Evolutionary conservation across 2,888 invertebrate genomes (phyloP), one percentile per base, ranked within the genome.

Genomic region (Agonum fuliginosum): DNA sequence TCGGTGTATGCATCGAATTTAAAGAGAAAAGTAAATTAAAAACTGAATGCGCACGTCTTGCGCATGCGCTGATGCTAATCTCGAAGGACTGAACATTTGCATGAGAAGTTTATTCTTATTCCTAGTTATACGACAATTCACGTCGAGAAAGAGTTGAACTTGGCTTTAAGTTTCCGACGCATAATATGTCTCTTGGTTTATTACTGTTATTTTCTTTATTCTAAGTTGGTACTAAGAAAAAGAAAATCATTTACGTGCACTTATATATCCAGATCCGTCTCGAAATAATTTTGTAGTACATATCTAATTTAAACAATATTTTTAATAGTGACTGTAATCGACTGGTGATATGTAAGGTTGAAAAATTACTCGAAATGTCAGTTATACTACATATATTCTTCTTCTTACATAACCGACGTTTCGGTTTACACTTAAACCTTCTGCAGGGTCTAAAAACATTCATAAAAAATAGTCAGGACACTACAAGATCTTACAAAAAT

Each of bases 81-180:
- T 62, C 8, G 17, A n/a, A n/a, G 12, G n/a, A n/a, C n/a, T 30
- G 30, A 30, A 8, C 58, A 30, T 62, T 62, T 30, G 58, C 58
- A 62, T 30, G 58, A 62, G 30, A 62, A 62, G 58, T 62, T 62
- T 30, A 62, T 62, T 62, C 19, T 8, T 54, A 62, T 62, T 62
- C 19, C 17, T 54, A 62, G 17, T 62, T 54, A 30, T 12, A 62
- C 58, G 30, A 62, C 30, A 30, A 62, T 62, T 30, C 58, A 30
- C 30, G 14, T 17, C 14, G 46, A 46, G 46, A 46, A 27, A 30
- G 12, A 30, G 30, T 30, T 5, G 30, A 30, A 30, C 58, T 30
- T 5, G 30, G 58, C 12, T 62, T 46, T 30, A 62, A 54, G 22
- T 54, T 54, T 24, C 54, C 12, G 8, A 24, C 22, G 20, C 54